Evolutionary conservation across 1,140 invertebrate genomes (phyloP).

Genomic region (Drosophila parabipectinata): DNA sequence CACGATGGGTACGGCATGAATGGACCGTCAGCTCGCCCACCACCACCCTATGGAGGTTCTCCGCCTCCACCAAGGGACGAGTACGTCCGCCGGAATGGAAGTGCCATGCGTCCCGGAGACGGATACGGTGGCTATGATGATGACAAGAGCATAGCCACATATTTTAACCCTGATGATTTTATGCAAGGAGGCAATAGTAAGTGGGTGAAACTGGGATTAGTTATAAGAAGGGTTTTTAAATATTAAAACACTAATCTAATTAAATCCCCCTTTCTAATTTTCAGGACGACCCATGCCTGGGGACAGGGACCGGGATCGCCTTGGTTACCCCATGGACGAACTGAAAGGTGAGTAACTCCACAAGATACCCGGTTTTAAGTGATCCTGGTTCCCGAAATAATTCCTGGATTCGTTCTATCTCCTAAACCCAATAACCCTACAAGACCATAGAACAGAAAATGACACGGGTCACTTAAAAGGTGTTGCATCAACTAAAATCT

Average conservation of each 20-base stretch:
- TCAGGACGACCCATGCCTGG: constrained; percentile 61
- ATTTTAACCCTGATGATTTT: constrained; percentile 83
- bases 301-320: constrained; percentile 50
- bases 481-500: constrained; percentile 58
- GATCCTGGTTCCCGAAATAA: constrained; percentile 44
- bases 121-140: constrained; percentile 68
- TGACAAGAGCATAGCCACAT: constrained; percentile 80
- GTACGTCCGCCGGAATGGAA: constrained; percentile 74
- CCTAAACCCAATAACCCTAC: constrained; percentile 1
- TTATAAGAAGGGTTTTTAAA: background rate
- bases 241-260: background rate
- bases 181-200: constrained; percentile 60
- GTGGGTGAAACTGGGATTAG: background rate
- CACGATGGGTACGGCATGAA: constrained; percentile 50
- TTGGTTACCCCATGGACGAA: constrained; percentile 68
- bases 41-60: constrained; percentile 34
- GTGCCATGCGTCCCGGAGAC: constrained; percentile 51
- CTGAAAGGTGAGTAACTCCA: constrained; percentile 65
- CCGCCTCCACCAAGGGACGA: constrained; percentile 55
- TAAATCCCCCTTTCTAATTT: background rate
- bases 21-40: constrained; percentile 47
- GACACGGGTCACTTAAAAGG: constrained; percentile 38
- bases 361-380: background rate
- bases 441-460: constrained; percentile 35
- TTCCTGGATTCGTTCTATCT: constrained; percentile 49